Conservation (phyloP, 2,797 vertebrate genomes). For the Setipinna tenuifilis region DNA sequence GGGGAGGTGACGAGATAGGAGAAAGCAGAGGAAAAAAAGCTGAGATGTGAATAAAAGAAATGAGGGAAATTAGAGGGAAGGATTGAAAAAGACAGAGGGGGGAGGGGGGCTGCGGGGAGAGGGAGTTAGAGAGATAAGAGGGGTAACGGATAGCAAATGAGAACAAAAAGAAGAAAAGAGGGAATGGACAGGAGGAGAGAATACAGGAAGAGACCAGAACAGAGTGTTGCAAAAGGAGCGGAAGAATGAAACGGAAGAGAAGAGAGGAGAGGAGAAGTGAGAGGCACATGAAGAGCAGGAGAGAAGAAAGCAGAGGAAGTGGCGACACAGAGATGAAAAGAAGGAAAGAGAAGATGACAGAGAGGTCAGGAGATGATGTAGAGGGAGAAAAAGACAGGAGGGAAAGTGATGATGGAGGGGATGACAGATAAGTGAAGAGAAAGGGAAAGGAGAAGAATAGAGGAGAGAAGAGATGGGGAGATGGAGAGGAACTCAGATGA, state of each 20-base stretch:
- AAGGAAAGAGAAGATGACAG: background rate
- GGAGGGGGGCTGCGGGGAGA: no score
- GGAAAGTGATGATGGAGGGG: background rate
- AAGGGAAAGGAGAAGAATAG: background rate
- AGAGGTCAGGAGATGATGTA: background rate
- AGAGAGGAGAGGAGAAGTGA: background rate
- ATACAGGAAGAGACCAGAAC: no score
- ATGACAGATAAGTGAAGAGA: slow-evolving; percentile 5
- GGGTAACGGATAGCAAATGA: no score
- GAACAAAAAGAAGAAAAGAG: no score
- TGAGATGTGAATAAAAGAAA: no score
- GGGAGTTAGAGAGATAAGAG: no score
- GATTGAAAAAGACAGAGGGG: no score
- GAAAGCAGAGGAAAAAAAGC: no score
- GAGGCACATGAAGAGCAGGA: background rate
- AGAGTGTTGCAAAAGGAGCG: background rate
- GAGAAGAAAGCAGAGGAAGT: background rate
- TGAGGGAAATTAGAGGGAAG: no score
- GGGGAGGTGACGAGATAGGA: no score
- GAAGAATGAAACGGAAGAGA: background rate
- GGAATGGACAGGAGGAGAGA: no score
- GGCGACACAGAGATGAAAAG: background rate
- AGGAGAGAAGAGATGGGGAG: background rate
- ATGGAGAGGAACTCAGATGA: background rate
- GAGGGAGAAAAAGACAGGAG: background rate